Percentiles rank a stretch among this genome's conserved stretches.
phyloP scores from a whole-genome alignment of 2,797 vertebrate species.

The Rhadinocentrus ornatus region DNA sequence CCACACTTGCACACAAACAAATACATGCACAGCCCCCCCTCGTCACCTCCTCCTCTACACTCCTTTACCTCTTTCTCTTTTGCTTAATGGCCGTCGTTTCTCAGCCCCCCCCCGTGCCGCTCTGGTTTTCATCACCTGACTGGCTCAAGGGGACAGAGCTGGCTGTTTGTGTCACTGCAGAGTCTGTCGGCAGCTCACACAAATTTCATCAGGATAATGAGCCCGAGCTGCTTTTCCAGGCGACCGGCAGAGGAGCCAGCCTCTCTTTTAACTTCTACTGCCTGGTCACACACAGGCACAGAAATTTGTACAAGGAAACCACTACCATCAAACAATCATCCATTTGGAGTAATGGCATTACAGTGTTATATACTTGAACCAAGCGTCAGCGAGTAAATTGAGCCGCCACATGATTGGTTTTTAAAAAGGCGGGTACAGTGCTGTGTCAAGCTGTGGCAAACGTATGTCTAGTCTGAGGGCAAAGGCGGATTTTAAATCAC shows the following conservation, averaged over 20 bases:
- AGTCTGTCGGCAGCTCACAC: conserved; percentile 81
- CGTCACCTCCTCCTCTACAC: conserved; percentile 32
- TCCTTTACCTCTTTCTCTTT: conserved; percentile 66
- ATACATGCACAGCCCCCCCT: conserved; percentile 4
- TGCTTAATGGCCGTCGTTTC: conserved; percentile 79
- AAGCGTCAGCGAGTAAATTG: conserved; percentile 56
- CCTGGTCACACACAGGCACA: conserved; percentile 17
- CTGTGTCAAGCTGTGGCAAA: not conserved
- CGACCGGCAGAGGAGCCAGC: conserved; percentile 61
- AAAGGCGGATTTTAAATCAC: too few relatives aligned
- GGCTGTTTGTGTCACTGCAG: conserved; percentile 82
- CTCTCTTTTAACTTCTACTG: conserved; percentile 41
- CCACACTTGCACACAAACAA: conserved; percentile 20
- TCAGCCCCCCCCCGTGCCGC: conserved; percentile 72
- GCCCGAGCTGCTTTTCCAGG: conserved; percentile 71
- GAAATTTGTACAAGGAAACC: conserved; percentile 28
- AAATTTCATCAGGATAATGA: conserved; percentile 86
- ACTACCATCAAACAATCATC: conserved; percentile 53
- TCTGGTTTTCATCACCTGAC: conserved; percentile 83
- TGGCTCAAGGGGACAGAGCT: conserved; percentile 80
- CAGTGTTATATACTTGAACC: conserved; percentile 54
- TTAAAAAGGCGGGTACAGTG: conserved; percentile 40
- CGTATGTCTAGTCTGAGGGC: not conserved
- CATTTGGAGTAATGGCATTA: conserved; percentile 67
- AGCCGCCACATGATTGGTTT: conserved; percentile 55